Evolutionary conservation across 2,888 invertebrate genomes (phyloP).

Genomic region (Brenthis daphne): DNA sequence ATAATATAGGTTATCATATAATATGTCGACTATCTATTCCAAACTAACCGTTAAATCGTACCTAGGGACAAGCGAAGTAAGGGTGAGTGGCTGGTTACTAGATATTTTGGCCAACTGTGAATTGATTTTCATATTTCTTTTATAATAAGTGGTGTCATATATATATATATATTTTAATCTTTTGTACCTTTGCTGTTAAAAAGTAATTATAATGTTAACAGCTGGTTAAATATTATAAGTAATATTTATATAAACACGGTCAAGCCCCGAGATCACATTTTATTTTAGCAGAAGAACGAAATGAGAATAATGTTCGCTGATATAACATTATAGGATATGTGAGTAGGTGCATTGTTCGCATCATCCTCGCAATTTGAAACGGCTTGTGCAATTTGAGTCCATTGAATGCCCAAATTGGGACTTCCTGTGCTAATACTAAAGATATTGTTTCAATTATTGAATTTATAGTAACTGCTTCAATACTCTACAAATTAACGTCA

Average conservation of each 20-base stretch:
- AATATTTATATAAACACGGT: too few relatives aligned
- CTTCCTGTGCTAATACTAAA: constrained; percentile 29
- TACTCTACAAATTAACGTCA: neutral
- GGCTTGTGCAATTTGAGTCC: constrained; percentile 33
- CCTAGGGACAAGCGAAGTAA: too few relatives aligned
- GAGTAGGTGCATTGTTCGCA: constrained; percentile 27
- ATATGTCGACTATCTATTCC: too few relatives aligned
- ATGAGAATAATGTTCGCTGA: constrained; percentile 22
- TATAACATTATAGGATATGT: constrained; percentile 19
- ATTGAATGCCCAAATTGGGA: constrained; percentile 35
- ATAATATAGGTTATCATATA: too few relatives aligned
- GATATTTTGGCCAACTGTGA: constrained; percentile 49
- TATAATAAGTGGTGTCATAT: constrained; percentile 48
- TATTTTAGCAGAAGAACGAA: constrained; percentile 36
- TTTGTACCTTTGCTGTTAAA: too few relatives aligned
- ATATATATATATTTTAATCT: too few relatives aligned
- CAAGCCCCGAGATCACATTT: too few relatives aligned
- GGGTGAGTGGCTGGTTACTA: too few relatives aligned
- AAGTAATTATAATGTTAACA: too few relatives aligned
- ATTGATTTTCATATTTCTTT: too few relatives aligned
- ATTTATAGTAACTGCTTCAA: neutral
- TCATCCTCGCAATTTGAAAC: constrained; percentile 29
- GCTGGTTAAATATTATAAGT: too few relatives aligned
- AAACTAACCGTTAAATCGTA: too few relatives aligned
- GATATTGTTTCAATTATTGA: constrained; percentile 22